Percentiles rank a stretch among this genome's conserved stretches.
Evolutionary conservation across 2,113 vertebrate species (phyloP).

Genomic region (Gymnorhina tibicen): DNA sequence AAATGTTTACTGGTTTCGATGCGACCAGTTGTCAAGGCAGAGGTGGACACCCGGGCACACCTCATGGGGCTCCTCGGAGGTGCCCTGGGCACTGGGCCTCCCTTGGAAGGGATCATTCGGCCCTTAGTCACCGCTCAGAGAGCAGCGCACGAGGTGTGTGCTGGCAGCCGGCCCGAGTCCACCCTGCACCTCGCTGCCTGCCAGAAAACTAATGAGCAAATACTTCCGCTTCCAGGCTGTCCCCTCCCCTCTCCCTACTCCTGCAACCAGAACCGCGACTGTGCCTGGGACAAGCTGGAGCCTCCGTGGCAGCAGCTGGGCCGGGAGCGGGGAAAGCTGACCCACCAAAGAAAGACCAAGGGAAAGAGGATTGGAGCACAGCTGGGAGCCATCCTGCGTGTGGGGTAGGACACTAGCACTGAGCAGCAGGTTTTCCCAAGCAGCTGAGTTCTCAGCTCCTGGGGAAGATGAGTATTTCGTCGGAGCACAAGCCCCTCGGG

Average conservation of each 20-base stretch:
- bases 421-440: not conserved
- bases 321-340: not conserved
- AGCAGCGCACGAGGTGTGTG: not conserved
- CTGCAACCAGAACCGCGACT: not conserved
- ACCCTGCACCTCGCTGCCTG: not conserved
- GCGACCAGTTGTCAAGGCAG: not conserved
- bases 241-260: slow-evolving; percentile 4
- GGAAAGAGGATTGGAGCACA: not conserved
- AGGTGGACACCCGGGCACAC: not conserved
- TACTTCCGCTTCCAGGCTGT: slow-evolving; percentile 1
- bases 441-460: not conserved
- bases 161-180: not conserved
- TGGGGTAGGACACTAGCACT: not conserved
- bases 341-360: accelerated
- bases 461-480: slow-evolving; percentile 44
- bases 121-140: not conserved
- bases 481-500: slow-evolving; percentile 20
- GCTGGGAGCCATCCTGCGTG: accelerated
- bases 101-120: not conserved
- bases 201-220: slow-evolving; percentile 3
- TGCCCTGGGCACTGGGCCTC: not conserved
- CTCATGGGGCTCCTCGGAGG: accelerated
- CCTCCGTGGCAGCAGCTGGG: not conserved
- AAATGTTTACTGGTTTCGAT: not conserved
- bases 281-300: not conserved